Base-by-base conservation (phyloP, 92 coral and sea anemone species). In the Zoanthus sansibaricus region DNA sequence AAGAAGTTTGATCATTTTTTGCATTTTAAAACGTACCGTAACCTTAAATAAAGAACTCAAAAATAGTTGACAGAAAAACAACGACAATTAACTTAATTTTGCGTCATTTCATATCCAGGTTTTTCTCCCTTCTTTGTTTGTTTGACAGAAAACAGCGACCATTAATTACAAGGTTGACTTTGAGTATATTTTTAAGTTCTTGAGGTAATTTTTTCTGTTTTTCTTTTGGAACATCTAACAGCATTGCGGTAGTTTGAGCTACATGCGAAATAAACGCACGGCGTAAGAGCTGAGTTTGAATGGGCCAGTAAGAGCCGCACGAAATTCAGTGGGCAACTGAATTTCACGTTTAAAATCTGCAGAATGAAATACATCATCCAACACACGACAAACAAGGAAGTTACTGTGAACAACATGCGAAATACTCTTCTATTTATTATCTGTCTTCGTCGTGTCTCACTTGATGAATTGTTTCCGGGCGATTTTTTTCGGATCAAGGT, bases 321-420 rank as follows among this genome's bases (percentile, higher is more conserved):
- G n/a, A 79, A 62, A 11, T 79, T 42, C 6, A 79, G 71, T n/a
- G 84, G 61, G 30, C 84, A 79, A 9, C 44, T 61, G 58, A 79
- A 79, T 20, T 25, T 45, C 33, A 13, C n/a, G 42, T 48, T 30
- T 0, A 61, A 17, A 11, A 79, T 61, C 56, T 79, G 71, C 47
- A 79, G 1, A 33, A 62, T 42, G 54, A 79, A 79, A 25, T 79
- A 79, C 84, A 79, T 79, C 55, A 79, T 12, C 84, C 72, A 79
- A 12, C 84, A 79, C 84, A 79, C 8, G 25, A 79, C 32, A 18
- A 62, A 79, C 72, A 79, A 62, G 9, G 31, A 44, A n/a, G 84
- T 79, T 9, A 79, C 84, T 9, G 56, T 33, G 5, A 79, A 58
- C 71, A 79, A 7, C 84, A 79, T 79, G 10, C 84, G 84, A 67